These are phyloP conservation scores for Aldrovandia affinis DNA, from an alignment of 2,797 vertebrate genomes.

Conservation along the genomic window DNA sequence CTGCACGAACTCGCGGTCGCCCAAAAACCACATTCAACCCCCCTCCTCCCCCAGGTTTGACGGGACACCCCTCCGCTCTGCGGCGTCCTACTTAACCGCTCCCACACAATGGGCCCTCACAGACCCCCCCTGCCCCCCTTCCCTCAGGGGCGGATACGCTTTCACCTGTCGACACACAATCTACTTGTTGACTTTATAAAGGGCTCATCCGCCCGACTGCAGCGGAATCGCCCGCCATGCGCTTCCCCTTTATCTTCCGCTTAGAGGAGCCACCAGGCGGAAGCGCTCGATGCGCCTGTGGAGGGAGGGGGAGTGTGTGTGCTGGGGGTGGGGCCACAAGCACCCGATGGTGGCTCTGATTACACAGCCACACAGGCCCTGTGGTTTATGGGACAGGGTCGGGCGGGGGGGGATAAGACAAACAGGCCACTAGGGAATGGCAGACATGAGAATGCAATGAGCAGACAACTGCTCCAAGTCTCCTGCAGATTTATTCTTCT, in stretches of 20 bases:
- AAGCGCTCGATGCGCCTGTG: slow-evolving; percentile 43
- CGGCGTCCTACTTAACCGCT: slow-evolving; percentile 41
- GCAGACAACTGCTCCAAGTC: not conserved
- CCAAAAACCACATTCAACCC: slow-evolving; percentile 47
- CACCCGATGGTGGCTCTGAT: slow-evolving; percentile 38
- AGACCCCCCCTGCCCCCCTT: slow-evolving; percentile 45
- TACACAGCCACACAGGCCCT: slow-evolving; percentile 19
- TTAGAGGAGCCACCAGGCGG: slow-evolving; percentile 38
- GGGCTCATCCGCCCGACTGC: slow-evolving; percentile 31
- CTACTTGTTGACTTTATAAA: slow-evolving; percentile 62
- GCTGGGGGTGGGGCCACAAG: too few relatives aligned
- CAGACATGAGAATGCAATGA: slow-evolving; percentile 21
- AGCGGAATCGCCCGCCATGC: not conserved
- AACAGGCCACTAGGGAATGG: slow-evolving; percentile 51
- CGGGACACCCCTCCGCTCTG: slow-evolving; percentile 29
- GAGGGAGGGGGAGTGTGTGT: too few relatives aligned
- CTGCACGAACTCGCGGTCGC: slow-evolving; percentile 41
- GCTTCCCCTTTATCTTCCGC: slow-evolving; percentile 52
- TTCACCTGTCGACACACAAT: slow-evolving; percentile 73
- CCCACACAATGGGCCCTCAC: slow-evolving; percentile 54
- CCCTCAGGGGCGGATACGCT: slow-evolving; percentile 66
- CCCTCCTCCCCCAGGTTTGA: slow-evolving; percentile 54
- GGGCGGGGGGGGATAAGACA: slow-evolving; percentile 49
- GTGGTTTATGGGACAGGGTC: slow-evolving; percentile 52
- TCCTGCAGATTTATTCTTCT: slow-evolving; percentile 62